phyloP scores from a whole-genome alignment of 2,888 invertebrate genomes.

The Microctonus hyperodae region DNA sequence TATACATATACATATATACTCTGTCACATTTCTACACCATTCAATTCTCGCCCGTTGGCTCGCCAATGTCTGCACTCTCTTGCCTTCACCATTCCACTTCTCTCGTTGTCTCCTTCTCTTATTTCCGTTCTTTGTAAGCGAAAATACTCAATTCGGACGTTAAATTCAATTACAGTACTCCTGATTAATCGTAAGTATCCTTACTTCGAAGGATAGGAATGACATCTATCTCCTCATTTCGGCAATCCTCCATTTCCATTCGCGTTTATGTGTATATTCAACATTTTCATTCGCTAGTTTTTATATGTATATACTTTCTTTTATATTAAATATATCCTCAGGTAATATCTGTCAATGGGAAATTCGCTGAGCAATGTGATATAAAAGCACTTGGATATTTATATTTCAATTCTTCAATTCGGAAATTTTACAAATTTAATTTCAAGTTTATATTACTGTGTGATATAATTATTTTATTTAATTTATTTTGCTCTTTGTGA shows the following conservation, averaged over 20 bases:
- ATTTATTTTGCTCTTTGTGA: too few species aligned
- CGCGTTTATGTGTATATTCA: too few species aligned
- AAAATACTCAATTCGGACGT: conserved; percentile 61
- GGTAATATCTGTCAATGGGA: conserved; percentile 25
- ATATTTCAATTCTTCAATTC: neutral
- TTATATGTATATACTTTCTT: too few species aligned
- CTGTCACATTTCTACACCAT: conserved; percentile 35
- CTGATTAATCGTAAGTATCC: conserved; percentile 60
- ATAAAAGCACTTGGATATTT: conserved; percentile 13
- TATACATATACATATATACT: neutral
- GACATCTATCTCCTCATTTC: conserved; percentile 17
- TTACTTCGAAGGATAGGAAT: conserved; percentile 11
- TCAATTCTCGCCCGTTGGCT: conserved; percentile 13
- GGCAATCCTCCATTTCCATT: conserved; percentile 38
- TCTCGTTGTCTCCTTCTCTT: conserved; percentile 20
- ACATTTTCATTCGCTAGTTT: too few species aligned
- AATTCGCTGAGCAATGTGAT: conserved; percentile 33
- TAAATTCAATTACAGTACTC: conserved; percentile 60
- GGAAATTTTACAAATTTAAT: conserved; percentile 1
- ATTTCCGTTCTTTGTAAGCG: conserved; percentile 59
- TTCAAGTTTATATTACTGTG: neutral
- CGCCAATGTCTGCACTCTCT: conserved; percentile 24
- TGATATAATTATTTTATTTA: too few species aligned
- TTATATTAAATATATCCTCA: conserved; percentile 17
- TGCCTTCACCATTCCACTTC: conserved; percentile 15